Percentiles rank a stretch among this genome's conserved stretches.
Conservation (phyloP, 2,797 vertebrate species). For the Rhinella marina region DNA sequence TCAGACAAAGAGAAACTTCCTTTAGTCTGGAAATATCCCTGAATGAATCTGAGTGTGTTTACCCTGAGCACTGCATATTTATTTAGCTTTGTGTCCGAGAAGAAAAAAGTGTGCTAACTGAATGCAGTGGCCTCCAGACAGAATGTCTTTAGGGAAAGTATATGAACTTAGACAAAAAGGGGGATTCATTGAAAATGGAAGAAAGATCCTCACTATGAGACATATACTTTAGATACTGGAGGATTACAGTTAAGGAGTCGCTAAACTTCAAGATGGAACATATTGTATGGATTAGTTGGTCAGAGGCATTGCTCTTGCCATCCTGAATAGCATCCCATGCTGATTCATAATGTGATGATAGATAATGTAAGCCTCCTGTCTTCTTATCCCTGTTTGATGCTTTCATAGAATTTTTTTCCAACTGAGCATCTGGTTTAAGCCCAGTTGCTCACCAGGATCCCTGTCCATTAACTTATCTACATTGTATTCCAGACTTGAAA, state of each 20-base stretch:
- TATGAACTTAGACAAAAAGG: not conserved
- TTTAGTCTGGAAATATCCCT: constrained; percentile 77
- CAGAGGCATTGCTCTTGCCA: constrained; percentile 51
- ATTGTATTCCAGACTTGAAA: constrained; percentile 24
- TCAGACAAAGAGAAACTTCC: constrained; percentile 76
- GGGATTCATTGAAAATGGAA: not conserved
- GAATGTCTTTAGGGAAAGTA: not conserved
- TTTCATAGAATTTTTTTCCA: constrained; percentile 54
- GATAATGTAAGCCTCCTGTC: constrained; percentile 56
- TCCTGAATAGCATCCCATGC: constrained; percentile 48
- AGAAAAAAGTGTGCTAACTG: constrained; percentile 44
- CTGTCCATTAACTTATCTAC: constrained; percentile 33
- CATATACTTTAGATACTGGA: not conserved
- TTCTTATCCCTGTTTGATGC: constrained; percentile 60
- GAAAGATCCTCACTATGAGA: not conserved
- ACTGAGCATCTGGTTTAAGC: constrained; percentile 50
- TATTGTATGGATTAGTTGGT: constrained; percentile 53
- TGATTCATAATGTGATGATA: constrained; percentile 62
- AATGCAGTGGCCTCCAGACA: not conserved
- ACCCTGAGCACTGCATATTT: constrained; percentile 73
- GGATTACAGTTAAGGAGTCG: not conserved
- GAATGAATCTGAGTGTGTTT: constrained; percentile 73
- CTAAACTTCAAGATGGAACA: constrained; percentile 18
- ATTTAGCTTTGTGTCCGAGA: constrained; percentile 75
- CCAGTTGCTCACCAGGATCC: constrained; percentile 26